Evolutionary conservation across 2,888 invertebrate genomes (phyloP).

Genomic region (Embidobia sp.): DNA sequence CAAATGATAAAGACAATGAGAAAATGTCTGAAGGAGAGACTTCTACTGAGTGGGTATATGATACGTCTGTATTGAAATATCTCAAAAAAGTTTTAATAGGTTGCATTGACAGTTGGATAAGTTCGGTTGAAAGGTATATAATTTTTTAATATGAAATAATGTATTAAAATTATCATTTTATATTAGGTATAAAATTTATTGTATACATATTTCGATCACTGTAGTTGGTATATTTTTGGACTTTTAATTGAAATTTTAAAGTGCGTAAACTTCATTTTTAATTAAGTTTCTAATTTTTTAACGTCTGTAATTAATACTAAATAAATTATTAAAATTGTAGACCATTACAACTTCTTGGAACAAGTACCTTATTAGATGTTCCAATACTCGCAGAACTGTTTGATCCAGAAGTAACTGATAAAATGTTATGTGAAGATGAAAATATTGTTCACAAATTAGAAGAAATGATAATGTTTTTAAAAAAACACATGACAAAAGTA

Average conservation of each 20-base stretch:
- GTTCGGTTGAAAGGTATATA: slow-evolving; percentile 73
- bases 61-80: neutral
- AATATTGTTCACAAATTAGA: slow-evolving; percentile 84
- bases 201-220: no score
- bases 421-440: slow-evolving; percentile 82
- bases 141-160: neutral
- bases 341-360: slow-evolving; percentile 89
- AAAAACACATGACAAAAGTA: slow-evolving; percentile 85
- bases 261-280: no score
- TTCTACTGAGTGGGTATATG: neutral
- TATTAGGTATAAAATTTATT: slow-evolving; percentile 6
- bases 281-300: no score
- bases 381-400: slow-evolving; percentile 84
- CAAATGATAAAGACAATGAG: neutral
- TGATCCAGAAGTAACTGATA: slow-evolving; percentile 77
- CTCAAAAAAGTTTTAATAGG: slow-evolving; percentile 71
- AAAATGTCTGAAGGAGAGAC: neutral
- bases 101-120: slow-evolving; percentile 71
- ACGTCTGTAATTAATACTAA: no score
- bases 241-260: no score
- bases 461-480: slow-evolving; percentile 85
- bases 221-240: no score
- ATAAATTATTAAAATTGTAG: slow-evolving; percentile 79
- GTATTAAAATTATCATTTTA: slow-evolving; percentile 36
- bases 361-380: slow-evolving; percentile 87